Evolutionary conservation across 2,113 vertebrate genomes (phyloP).

Genomic region (Turdus rufiventris): DNA sequence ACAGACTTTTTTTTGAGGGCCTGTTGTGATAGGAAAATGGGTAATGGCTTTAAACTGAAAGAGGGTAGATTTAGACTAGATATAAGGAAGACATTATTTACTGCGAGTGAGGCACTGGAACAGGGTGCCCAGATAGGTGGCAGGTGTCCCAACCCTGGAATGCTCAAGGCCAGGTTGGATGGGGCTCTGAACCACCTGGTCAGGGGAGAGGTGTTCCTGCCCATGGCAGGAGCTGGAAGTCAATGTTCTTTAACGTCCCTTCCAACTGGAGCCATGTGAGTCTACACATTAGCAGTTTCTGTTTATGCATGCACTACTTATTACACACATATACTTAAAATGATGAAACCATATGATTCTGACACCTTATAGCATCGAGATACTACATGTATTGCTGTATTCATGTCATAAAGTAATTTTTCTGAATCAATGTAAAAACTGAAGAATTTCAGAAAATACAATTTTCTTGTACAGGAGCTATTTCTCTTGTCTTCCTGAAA

Average conservation of each 20-base stretch:
- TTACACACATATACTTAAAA: not conserved
- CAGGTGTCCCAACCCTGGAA: not conserved
- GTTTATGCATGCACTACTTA: not conserved
- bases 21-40: not conserved
- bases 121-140: not conserved
- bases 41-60: not conserved
- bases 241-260: not conserved
- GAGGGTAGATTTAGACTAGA: not conserved
- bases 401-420: not conserved
- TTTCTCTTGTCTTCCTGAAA: not conserved
- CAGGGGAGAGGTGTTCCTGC: not conserved
- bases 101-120: not conserved
- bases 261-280: not conserved
- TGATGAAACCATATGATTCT: not conserved
- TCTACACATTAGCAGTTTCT: not conserved
- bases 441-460: not conserved
- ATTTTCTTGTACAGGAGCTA: not conserved
- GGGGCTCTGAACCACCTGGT: not conserved
- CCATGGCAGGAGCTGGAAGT: not conserved
- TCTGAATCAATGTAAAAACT: not conserved
- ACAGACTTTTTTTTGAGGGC: not conserved
- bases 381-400: too few relatives aligned
- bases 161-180: not conserved
- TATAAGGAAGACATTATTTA: not conserved
- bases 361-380: not conserved